A percentile compares a stretch with the other conserved stretches of the same genome.
These are phyloP conservation scores for Aleiodes sp. DNA, from an alignment of 1,140 invertebrate species.

Conservation along the genomic window DNA sequence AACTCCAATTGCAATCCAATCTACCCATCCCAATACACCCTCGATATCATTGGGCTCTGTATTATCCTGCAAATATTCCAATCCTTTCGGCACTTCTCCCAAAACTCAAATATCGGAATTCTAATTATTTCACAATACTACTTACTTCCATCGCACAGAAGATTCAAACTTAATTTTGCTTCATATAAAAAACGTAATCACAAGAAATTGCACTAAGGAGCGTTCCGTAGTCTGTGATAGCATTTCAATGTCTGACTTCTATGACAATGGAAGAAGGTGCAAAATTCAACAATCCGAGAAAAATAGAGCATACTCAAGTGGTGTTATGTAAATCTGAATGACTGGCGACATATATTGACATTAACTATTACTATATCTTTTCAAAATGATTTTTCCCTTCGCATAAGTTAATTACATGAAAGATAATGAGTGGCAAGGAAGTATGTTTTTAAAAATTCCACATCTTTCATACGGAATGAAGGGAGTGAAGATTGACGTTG, in stretches of 20 bases:
- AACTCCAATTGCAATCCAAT: slow-evolving; percentile 53
- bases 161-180: not conserved
- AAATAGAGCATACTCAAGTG: not conserved
- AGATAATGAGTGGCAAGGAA: not conserved
- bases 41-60: not conserved
- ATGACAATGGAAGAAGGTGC: not conserved
- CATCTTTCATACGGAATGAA: slow-evolving; percentile 13
- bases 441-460: not conserved
- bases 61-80: not conserved
- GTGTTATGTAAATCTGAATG: slow-evolving; percentile 1
- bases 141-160: not conserved
- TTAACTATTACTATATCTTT: not conserved
- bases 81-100: not conserved
- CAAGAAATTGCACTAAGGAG: not conserved
- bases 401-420: slow-evolving; percentile 20
- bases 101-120: too few relatives aligned
- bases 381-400: not conserved
- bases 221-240: not conserved
- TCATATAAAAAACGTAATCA: not conserved
- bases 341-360: not conserved
- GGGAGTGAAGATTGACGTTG: not conserved
- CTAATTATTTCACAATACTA: not conserved
- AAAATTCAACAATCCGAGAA: not conserved
- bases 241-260: not conserved
- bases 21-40: slow-evolving; percentile 39